Conservation (phyloP, 2,888 invertebrate genomes). For the Heliconius erato region DNA sequence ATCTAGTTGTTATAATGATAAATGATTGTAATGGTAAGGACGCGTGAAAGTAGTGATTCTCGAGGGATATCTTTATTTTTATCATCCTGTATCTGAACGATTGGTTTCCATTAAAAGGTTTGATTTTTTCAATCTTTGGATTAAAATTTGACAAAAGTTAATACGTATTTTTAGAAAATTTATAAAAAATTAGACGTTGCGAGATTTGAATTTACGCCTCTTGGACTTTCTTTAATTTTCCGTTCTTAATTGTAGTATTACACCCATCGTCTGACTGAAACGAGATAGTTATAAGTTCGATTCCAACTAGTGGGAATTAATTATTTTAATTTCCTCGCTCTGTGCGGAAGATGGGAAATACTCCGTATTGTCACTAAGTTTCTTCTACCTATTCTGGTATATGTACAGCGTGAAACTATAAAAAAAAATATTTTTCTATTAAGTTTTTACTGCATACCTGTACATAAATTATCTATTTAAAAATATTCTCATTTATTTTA, state of each 20-base stretch:
- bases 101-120: slow-evolving; percentile 33
- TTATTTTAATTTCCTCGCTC: no score
- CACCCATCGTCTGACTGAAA: no score
- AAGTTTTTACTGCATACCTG: neutral
- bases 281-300: neutral
- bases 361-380: no score
- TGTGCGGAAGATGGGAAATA: neutral
- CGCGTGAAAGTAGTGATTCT: slow-evolving; percentile 52
- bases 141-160: slow-evolving; percentile 5
- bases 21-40: slow-evolving; percentile 57
- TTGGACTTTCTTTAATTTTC: no score
- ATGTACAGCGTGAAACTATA: neutral
- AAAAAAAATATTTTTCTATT: neutral
- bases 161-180: neutral
- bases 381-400: neutral
- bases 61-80: slow-evolving; percentile 53
- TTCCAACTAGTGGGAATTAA: neutral
- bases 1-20: slow-evolving; percentile 64
- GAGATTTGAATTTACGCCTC: neutral
- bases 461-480: neutral
- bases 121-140: slow-evolving; percentile 25
- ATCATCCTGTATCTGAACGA: slow-evolving; percentile 47
- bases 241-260: no score
- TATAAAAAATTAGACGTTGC: neutral
- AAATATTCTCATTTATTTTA: neutral